Base-by-base conservation (phyloP, 2,797 vertebrate species). In the Alosa sapidissima region DNA sequence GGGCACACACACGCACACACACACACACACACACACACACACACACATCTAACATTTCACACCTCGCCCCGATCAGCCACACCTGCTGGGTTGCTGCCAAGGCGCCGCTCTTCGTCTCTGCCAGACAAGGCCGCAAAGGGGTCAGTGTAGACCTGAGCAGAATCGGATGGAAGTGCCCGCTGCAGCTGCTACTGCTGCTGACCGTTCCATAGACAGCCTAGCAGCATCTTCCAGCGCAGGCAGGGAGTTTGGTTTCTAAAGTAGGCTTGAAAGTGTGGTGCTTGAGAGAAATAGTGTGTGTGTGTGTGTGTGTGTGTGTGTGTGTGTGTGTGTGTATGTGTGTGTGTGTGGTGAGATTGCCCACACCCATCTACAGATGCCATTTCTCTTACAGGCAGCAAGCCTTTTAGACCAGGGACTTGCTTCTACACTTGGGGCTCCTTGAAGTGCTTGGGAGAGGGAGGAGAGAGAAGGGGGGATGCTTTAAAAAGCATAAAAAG, bases 21-120 rank as follows among this genome's bases (percentile, higher is more conserved):
- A 75, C 65, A 72, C 65, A 72, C 28, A 68, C 33, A 75, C 68
- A 75, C 36, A 75, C 28, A 72, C 33, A 41, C 33, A 41, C 28
- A 36, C 81, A 82, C n/a, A 52, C 45, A 47, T 36, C 65, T 84
- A 75, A n/a, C 81, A 52, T 78, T 72, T 78, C 81, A 82, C 78
- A 14, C 62, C 11, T 68, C 19, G 72, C 2, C 72, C 14, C 4
- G 16, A 19, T 19, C 16, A 78, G 5, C 36, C 41, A 78, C 72
- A 78, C 72, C 72, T 78, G 72, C 72, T 45, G 36, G 19, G 41
- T 36, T 4, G 41, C 14, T 78, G 72, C 72, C 36, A 47, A 21
- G 36, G 7, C 72, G 6, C 1, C 6, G n/a, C 58, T 62, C 58
- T 24, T 10, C 7, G 9, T 45, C 16, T 21, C 72, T 78, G 72